A percentile compares a stretch with the other conserved stretches of the same genome.
Conservation (phyloP, 2,888 invertebrate species). For the Tenodera sinensis region DNA sequence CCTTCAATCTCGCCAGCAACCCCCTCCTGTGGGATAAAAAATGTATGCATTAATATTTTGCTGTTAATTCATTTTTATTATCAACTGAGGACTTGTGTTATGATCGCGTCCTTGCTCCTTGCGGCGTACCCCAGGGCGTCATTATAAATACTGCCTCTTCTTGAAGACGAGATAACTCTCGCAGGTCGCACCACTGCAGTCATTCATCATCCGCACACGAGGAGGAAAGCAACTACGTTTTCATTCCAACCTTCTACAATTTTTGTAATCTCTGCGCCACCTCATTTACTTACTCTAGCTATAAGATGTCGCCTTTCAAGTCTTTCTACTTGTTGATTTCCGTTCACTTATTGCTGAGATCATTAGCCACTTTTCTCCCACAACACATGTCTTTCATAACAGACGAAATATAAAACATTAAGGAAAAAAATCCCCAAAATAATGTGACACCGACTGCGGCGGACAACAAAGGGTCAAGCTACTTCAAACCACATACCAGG, state of each 20-base stretch:
- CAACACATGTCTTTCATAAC: too few relatives aligned
- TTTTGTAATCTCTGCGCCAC: neutral
- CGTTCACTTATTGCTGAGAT: too few relatives aligned
- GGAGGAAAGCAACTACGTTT: neutral
- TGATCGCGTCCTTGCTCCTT: neutral
- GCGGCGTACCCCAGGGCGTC: slow-evolving; percentile 12
- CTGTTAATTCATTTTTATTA: slow-evolving; percentile 33
- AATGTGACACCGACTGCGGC: too few relatives aligned
- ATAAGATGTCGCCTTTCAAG: too few relatives aligned
- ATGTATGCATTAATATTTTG: slow-evolving; percentile 28
- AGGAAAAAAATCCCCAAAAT: too few relatives aligned
- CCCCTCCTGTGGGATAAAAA: neutral
- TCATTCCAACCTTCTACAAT: neutral
- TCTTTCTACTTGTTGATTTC: too few relatives aligned
- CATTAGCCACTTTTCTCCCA: too few relatives aligned
- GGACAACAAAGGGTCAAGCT: too few relatives aligned
- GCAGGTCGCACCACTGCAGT: slow-evolving; percentile 16
- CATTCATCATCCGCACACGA: slow-evolving; percentile 13
- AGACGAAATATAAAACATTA: too few relatives aligned
- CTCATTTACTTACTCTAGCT: too few relatives aligned
- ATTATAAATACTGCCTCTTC: slow-evolving; percentile 24
- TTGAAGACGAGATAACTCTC: slow-evolving; percentile 20
- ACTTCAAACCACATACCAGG: too few relatives aligned
- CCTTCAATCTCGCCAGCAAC: neutral
- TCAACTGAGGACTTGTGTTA: slow-evolving; percentile 29